Evolutionary conservation across 2,888 invertebrate genomes (phyloP).

Genomic region (Sinotaia quadrata): DNA sequence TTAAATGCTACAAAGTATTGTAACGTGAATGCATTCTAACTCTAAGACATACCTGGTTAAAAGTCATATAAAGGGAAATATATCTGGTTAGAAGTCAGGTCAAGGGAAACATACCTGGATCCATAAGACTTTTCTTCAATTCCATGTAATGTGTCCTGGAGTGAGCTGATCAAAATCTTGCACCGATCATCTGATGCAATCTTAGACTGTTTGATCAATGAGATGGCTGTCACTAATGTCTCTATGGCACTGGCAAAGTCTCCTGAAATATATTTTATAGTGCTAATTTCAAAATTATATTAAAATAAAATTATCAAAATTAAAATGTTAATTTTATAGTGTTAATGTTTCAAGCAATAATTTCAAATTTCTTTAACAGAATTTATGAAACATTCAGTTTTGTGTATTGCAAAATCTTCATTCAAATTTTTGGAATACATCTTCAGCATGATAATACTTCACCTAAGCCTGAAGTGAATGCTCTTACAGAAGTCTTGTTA

Average conservation of each 20-base stretch:
- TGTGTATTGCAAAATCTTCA: too few species aligned
- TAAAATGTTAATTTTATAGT: too few species aligned
- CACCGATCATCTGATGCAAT: constrained; percentile 97
- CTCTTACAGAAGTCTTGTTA: too few species aligned
- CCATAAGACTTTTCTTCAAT: constrained; percentile 97
- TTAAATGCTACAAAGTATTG: background rate
- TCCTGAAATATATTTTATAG: constrained; percentile 75
- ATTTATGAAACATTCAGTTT: too few species aligned
- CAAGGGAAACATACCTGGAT: constrained; percentile 61
- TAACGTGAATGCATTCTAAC: background rate
- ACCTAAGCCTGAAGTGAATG: too few species aligned
- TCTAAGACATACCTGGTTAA: too few species aligned
- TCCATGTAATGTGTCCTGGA: constrained; percentile 96
- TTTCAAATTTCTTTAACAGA: too few species aligned
- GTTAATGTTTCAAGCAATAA: too few species aligned
- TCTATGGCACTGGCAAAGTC: constrained; percentile 99
- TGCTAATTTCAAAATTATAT: too few species aligned
- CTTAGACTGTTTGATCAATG: constrained; percentile 97
- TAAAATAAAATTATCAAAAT: too few species aligned
- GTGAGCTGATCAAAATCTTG: constrained; percentile 95
- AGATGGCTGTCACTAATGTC: constrained; percentile 98
- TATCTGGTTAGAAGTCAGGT: background rate
- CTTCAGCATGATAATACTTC: too few species aligned
- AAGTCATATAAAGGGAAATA: background rate
- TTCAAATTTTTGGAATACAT: too few species aligned